Percentiles rank a stretch among this genome's conserved stretches.
Evolutionary conservation across 2,888 invertebrate species (phyloP).

Genomic region (Sthenelais limicola): DNA sequence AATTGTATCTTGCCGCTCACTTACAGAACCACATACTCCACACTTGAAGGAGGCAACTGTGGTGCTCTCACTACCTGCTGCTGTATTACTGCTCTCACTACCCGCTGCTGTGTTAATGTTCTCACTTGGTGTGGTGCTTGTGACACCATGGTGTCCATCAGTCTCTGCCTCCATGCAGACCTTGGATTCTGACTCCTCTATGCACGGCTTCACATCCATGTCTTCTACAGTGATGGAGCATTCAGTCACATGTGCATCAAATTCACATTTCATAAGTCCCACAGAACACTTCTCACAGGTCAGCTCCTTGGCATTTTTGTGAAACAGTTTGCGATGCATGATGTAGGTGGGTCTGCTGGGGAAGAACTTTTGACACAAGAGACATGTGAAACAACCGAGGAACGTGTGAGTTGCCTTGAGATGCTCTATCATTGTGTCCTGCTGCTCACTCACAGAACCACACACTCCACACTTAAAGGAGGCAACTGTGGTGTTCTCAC

Average conservation of each 20-base stretch:
- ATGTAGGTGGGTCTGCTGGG: conserved; percentile 24
- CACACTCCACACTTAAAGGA: conserved; percentile 25
- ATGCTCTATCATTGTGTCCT: conserved; percentile 1
- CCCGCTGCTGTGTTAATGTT: too few species aligned
- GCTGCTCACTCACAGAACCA: not conserved
- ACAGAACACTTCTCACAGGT: conserved; percentile 7
- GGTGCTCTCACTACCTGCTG: not conserved
- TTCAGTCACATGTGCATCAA: conserved; percentile 1
- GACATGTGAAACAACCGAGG: conserved; percentile 22
- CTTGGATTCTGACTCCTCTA: too few species aligned
- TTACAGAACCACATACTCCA: not conserved
- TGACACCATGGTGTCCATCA: too few species aligned
- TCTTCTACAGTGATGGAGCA: not conserved
- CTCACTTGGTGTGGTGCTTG: not conserved
- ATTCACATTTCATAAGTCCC: conserved; percentile 10
- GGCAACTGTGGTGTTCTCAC: not conserved
- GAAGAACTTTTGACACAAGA: conserved; percentile 23
- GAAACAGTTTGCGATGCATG: conserved; percentile 21
- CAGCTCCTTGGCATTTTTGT: conserved; percentile 23
- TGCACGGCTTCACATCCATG: conserved; percentile 3
- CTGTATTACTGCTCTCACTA: not conserved
- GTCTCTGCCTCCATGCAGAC: too few species aligned
- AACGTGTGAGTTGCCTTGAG: not conserved
- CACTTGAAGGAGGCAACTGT: not conserved
- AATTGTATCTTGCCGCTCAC: not conserved